Conservation (phyloP, 2,113 vertebrate species). For the Sterna hirundo region DNA sequence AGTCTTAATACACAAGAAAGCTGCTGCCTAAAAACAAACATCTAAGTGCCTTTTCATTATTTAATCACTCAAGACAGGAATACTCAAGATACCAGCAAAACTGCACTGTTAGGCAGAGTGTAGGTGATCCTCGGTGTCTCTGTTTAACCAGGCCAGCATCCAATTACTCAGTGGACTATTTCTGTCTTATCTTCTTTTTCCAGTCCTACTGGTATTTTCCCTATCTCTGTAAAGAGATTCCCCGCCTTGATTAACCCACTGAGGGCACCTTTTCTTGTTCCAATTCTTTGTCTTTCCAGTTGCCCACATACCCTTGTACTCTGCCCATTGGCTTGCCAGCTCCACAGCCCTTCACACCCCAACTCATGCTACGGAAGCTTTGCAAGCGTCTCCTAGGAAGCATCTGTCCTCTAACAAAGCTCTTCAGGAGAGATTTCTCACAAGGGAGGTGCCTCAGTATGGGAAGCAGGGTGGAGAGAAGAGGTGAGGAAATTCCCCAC, state of each 20-base stretch:
- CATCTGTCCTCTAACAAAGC: not conserved
- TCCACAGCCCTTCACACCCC: not conserved
- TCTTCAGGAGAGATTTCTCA: not conserved
- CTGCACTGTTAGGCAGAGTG: not conserved
- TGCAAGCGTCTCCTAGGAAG: not conserved
- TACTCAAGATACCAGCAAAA: not conserved
- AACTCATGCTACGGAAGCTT: not conserved
- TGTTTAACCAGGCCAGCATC: not conserved
- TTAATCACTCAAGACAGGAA: not conserved
- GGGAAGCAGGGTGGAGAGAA: not conserved
- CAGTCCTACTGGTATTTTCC: not conserved
- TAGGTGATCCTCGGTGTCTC: not conserved
- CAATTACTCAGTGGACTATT: not conserved
- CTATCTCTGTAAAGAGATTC: not conserved
- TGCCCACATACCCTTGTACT: not conserved
- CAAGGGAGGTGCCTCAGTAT: not conserved
- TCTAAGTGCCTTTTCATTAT: not conserved
- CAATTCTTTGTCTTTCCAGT: not conserved
- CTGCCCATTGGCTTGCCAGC: not conserved
- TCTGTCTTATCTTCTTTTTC: not conserved
- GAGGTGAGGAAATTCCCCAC: not conserved
- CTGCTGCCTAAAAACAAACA: not conserved
- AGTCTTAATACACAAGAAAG: not conserved
- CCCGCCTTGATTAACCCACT: not conserved
- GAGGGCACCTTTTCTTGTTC: not conserved